Conservation (phyloP, 2,797 vertebrate genomes). For the Danio choprae region DNA sequence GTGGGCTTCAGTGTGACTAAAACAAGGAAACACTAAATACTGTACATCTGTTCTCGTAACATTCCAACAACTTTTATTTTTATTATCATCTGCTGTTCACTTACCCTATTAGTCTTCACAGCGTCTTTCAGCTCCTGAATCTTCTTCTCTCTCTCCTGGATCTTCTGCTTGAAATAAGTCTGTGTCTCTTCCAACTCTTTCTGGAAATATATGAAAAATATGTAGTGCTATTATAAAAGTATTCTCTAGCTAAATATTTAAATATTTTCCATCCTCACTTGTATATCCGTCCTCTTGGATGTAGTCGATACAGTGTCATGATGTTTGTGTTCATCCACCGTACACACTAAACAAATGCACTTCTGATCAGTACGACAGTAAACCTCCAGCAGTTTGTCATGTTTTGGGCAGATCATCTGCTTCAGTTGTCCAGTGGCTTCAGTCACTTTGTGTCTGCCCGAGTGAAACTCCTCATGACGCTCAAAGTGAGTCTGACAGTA, state of each 20-base stretch:
- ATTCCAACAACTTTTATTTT: too few species aligned
- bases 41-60: too few species aligned
- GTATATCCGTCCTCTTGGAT: not conserved
- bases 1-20: not conserved
- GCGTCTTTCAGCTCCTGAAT: conserved; percentile 10
- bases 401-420: not conserved
- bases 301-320: not conserved
- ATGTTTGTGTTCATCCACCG: not conserved
- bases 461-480: not conserved
- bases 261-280: not conserved
- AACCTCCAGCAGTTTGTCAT: not conserved
- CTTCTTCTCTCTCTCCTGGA: not conserved
- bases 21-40: too few species aligned
- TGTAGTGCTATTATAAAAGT: too few species aligned
- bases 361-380: not conserved
- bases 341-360: not conserved
- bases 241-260: too few species aligned
- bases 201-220: not conserved
- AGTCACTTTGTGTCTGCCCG: not conserved
- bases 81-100: too few species aligned
- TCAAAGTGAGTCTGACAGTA: conserved; percentile 9
- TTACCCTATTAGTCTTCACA: conserved; percentile 2
- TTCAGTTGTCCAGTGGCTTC: not conserved
- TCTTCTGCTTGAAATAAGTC: not conserved
- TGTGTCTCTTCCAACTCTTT: not conserved